Evolutionary conservation across 2,113 vertebrate genomes (phyloP).

Genomic region (Neotoma lepida): DNA sequence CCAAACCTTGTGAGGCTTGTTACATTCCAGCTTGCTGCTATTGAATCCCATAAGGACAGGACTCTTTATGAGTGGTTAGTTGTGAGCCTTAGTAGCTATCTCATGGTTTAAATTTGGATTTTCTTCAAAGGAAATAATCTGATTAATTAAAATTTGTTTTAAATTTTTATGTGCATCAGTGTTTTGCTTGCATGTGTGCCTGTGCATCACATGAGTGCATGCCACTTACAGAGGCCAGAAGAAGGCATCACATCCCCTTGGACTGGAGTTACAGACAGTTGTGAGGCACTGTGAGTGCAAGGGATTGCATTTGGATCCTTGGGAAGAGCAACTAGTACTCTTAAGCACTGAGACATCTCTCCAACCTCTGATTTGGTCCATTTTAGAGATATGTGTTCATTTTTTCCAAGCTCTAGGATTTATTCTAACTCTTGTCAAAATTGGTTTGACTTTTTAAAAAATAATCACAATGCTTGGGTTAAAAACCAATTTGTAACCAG

Average conservation of each 20-base stretch:
- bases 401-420: slow-evolving; percentile 61
- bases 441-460: slow-evolving; percentile 77
- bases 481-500: slow-evolving; percentile 79
- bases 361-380: not conserved
- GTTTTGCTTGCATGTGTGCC: not conserved
- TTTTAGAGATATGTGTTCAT: not conserved
- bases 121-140: not conserved
- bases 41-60: not conserved
- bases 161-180: too few relatives aligned
- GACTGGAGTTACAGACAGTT: not conserved
- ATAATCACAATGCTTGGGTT: slow-evolving; percentile 78
- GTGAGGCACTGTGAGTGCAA: not conserved
- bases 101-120: not conserved
- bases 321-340: not conserved
- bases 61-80: not conserved
- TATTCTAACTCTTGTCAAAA: slow-evolving; percentile 73
- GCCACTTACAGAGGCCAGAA: not conserved
- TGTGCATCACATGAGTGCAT: not conserved
- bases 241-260: not conserved
- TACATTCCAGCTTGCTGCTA: not conserved
- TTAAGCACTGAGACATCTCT: not conserved
- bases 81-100: not conserved
- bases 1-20: not conserved
- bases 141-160: not conserved
- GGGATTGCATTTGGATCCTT: not conserved